phyloP scores from a whole-genome alignment of 1,140 invertebrate genomes.

The Chionoecetes opilio region DNA sequence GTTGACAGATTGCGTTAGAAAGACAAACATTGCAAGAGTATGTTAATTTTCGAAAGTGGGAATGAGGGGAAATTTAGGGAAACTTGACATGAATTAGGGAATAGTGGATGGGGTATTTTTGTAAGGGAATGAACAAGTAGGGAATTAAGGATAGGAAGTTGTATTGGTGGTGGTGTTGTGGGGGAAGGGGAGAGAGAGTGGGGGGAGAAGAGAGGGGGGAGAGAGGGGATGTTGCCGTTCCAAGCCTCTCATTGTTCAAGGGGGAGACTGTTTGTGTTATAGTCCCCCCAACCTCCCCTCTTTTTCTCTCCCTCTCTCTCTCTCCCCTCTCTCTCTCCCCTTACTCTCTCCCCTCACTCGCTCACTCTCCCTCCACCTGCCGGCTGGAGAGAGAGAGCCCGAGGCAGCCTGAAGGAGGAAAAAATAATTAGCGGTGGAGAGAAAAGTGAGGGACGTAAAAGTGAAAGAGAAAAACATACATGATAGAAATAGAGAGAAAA shows the following conservation, averaged over 20 bases:
- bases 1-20: neutral
- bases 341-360: neutral
- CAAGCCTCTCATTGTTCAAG: neutral
- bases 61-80: neutral
- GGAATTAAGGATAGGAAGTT: neutral
- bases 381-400: neutral
- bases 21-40: neutral
- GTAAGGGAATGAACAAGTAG: neutral
- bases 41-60: neutral
- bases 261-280: neutral
- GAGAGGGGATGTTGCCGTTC: neutral
- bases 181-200: neutral
- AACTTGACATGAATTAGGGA: neutral
- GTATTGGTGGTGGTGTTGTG: neutral
- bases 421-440: neutral
- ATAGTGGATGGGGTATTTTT: neutral
- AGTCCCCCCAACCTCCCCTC: neutral
- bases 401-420: conserved; percentile 11
- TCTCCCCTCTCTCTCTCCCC: neutral
- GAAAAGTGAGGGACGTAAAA: neutral
- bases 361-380: neutral
- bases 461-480: neutral
- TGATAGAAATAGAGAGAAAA: neutral
- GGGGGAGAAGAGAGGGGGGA: neutral
- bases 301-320: neutral